Base-by-base conservation (phyloP, 1,140 invertebrate genomes). In the Zaprionus inermis region DNA sequence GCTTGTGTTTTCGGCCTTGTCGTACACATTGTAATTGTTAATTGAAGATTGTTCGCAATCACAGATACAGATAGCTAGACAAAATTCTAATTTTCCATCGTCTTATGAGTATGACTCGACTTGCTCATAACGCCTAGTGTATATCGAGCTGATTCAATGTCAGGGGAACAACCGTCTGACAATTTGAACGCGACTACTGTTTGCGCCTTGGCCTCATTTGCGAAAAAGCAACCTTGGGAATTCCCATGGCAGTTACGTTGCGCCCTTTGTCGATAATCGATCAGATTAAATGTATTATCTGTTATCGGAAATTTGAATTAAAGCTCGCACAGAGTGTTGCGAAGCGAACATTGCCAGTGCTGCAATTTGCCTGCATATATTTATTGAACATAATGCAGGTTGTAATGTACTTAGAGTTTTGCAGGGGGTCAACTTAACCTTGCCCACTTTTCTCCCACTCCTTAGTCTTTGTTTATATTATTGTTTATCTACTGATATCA, bases 31-130 rank as follows among this genome's bases (percentile, higher is more conserved):
- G 77, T 88, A 70, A 76, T 67, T 54, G 67, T 89, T 88, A 88
- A 88, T 88, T 88, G 80, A 89, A 89, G 83, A 88, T 88, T 89
- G 84, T 72, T 72, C 5, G 24, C 16, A 60, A 52, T 18, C 30
- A 18, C n/a, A 58, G 49, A 63, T 59, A 54, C 55, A 65, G 54
- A 46, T 59, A 71, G 61, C 32, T 49, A 65, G 36, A 75, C 60
- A 75, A 58, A 71, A 74, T 70, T 70, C 66, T 64, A 74, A 74
- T 74, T 74, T 74, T 14, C 64, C 12, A 52, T 14, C 12, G 22
- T 22, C 38, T 44, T 44, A 44, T 44, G 38, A 18, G 54, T 46
- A 38, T 51, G 65, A 59, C 22, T 59, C 44, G 41, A 34, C 10
- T 9, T 36, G 20, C 7, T 6, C 22, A 52, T 14, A 52, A 14